Evolutionary conservation across 2,113 vertebrate species (phyloP), one percentile per base, ranked within the genome.

Genomic region (Ageneiosus marmoratus): DNA sequence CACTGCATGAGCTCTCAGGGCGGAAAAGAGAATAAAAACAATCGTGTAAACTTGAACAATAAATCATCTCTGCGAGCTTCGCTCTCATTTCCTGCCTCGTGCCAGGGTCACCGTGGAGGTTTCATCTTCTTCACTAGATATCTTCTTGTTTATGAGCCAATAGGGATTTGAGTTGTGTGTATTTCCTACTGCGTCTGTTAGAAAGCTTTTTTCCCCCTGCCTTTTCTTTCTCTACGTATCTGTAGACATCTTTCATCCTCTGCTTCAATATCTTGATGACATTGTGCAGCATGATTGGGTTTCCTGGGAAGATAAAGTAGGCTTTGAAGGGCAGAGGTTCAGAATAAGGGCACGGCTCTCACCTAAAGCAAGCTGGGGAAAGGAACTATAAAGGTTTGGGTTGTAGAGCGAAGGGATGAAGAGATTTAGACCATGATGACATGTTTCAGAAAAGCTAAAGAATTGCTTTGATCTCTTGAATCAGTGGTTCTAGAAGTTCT

Each of bases 121-220:
- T 76, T 88, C 79, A 89, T 86, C 83, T 82, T 58, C 55, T 69
- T 85, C 88, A 73, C 76, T 85, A 58, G 87, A 90, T 86, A 86
- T 84, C 74, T 51, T 81, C 37, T 83, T 58, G 55, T 86, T 88
- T 83, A 81, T 24, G 37, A 83, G 77, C 70, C 63, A 48, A 12
- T 15, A 80, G 51, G n/a, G n/a, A n/a, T n/a, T n/a, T n/a, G n/a
- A n/a, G n/a, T n/a, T n/a, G n/a, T n/a, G n/a, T 58, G n/a, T 69
- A 27, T 46, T 41, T 74, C 37, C 60, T 60, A 1, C 53, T 13
- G 5, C 51, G 53, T 41, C n/a, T 56, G 32, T 62, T 50, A 44
- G 16, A 60, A 44, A 41, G 46, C 58, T 29, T 77, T 48, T 37
- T 20, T 77, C 34, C 27, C 12, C 37, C 12, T n/a, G 69, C 34